These are phyloP conservation scores for Lamellibrachia luymesi DNA, from an alignment of 1,140 invertebrate genomes.

Conservation along the genomic window DNA sequence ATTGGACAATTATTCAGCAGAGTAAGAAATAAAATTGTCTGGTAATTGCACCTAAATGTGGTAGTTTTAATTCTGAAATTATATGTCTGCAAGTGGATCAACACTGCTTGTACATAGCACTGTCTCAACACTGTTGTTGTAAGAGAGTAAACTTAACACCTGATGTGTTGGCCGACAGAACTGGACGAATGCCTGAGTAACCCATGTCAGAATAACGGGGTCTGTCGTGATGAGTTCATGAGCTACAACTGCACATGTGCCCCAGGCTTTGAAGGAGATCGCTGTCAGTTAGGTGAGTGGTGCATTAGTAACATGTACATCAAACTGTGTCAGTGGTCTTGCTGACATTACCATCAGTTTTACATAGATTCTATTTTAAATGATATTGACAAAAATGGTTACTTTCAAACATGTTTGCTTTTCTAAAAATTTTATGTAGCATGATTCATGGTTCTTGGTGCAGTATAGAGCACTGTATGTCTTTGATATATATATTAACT, in stretches of 20 bases:
- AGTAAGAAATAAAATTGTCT: background rate
- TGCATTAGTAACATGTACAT: background rate
- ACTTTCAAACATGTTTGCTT: too few relatives aligned
- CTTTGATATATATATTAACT: too few relatives aligned
- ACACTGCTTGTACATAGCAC: too few relatives aligned
- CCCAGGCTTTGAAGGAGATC: constrained; percentile 67
- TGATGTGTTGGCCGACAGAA: background rate
- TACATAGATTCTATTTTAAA: too few relatives aligned
- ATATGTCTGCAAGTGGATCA: too few relatives aligned
- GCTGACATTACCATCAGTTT: too few relatives aligned
- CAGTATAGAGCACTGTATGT: too few relatives aligned
- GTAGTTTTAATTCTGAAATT: background rate
- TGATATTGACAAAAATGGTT: too few relatives aligned
- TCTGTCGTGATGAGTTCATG: constrained; percentile 52
- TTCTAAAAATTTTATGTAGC: too few relatives aligned
- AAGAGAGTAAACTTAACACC: background rate
- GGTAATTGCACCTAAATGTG: background rate
- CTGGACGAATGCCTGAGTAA: constrained; percentile 76
- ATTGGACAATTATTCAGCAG: background rate
- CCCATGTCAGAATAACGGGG: constrained; percentile 66
- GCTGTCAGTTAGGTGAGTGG: constrained; percentile 49
- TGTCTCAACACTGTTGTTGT: background rate
- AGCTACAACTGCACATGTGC: constrained; percentile 75
- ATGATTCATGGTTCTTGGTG: too few relatives aligned
- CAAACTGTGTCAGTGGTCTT: background rate